Base-by-base conservation (phyloP, 2,797 vertebrate genomes). In the Sciurus vulgaris region DNA sequence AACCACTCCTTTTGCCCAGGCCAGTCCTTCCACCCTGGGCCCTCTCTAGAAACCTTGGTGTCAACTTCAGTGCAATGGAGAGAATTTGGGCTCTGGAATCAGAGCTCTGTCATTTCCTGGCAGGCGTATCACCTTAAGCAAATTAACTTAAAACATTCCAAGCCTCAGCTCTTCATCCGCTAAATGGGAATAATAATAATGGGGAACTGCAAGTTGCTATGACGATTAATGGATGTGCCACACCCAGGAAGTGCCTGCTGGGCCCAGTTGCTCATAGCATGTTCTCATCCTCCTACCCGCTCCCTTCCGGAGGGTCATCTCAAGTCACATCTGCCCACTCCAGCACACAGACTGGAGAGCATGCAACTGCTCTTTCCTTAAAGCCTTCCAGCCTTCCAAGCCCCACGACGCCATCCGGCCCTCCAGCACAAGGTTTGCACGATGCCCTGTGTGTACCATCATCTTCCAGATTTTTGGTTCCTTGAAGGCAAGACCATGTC, bases 141-240 rank as follows among this genome's bases (percentile, higher is more conserved):
- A 65, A 20, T 70, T 78, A 86, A 78, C 76, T 82, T 72, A 33
- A 33, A 72, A 56, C 69, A 90, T 17, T 12, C 65, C 11, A 33
- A 74, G 61, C 28, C 78, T 89, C 91, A 65, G 41, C 74, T 92
- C 67, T 24, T 77, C 76, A 76, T 81, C 86, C 67, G 74, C 69
- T 93, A 59, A 89, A 56, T 81, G 89, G 69, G 61, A 88, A 83
- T 24, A 35, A 72, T 24, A 35, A 72, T 33, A 30, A 63, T 0
- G 3, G 22, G 51, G 44, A 54, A 28, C 3, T 33, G 13, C 69
- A 76, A 51, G 24, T 54, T 61, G 35, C 87, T 38, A 13, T 41
- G 89, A 74, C 89, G 67, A 69, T 38, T 17, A 61, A 54, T 3
- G 15, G 61, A 20, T 24, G 17, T 18, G 47, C 49, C 76, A 35